A percentile compares a stretch with the other conserved stretches of the same genome.
Evolutionary conservation across 2,888 invertebrate species (phyloP).

Genomic region (Eutolmus rufibarbis): DNA sequence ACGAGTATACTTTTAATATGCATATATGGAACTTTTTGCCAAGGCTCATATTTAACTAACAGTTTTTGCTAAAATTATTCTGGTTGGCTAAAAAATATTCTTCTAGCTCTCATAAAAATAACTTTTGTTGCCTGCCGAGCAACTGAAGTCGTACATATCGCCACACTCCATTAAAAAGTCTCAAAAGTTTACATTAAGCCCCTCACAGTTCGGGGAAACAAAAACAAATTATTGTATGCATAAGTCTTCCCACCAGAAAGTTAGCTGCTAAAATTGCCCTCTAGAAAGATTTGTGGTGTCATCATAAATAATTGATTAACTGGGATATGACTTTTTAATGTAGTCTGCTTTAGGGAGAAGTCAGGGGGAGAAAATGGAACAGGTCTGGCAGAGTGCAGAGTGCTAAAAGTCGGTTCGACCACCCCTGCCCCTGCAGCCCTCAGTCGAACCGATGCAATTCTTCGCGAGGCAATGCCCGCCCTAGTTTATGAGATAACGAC

Average conservation of each 20-base stretch:
- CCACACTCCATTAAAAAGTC: neutral
- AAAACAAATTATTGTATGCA: neutral
- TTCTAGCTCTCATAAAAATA: neutral
- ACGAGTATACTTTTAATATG: too few species aligned
- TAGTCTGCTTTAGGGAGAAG: neutral
- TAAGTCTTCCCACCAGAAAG: constrained; percentile 5
- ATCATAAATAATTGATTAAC: constrained; percentile 51
- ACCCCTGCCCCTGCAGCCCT: neutral
- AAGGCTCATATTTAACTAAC: too few species aligned
- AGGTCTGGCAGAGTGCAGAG: neutral
- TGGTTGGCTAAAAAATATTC: neutral
- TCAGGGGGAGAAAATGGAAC: constrained; percentile 22
- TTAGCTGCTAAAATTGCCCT: constrained; percentile 15
- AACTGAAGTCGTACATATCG: neutral
- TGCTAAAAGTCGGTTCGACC: neutral
- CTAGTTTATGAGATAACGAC: constrained; percentile 44
- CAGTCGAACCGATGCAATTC: constrained; percentile 15
- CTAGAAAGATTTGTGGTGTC: constrained; percentile 48
- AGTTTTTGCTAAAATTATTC: neutral
- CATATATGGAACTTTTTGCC: too few species aligned
- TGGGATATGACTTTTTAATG: constrained; percentile 49
- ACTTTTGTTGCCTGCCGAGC: neutral
- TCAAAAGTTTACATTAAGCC: neutral
- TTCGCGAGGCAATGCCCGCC: constrained; percentile 21
- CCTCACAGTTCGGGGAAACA: neutral